phyloP scores from a whole-genome alignment of 1,140 invertebrate genomes.

The Tetragnatha versicolor region DNA sequence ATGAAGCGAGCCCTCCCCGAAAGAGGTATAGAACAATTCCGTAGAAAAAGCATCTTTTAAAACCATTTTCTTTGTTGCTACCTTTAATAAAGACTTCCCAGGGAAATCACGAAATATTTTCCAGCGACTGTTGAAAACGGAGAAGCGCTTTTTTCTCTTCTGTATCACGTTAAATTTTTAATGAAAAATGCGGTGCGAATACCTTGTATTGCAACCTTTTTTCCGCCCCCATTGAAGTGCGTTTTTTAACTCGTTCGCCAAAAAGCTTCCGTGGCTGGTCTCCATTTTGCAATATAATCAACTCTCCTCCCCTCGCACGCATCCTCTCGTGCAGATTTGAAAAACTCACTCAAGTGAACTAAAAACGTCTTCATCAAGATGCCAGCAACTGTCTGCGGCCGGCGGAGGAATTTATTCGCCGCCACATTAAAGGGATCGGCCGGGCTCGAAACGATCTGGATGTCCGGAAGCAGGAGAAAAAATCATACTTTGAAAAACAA shows the following conservation, averaged over 20 bases:
- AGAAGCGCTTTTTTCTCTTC: constrained; percentile 42
- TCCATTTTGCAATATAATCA: constrained; percentile 53
- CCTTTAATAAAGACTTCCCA: constrained; percentile 52
- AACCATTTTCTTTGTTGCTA: constrained; percentile 52
- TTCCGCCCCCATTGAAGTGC: constrained; percentile 29
- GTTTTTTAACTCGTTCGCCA: constrained; percentile 37
- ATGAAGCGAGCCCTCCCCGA: too few species aligned
- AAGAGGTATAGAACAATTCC: constrained; percentile 34
- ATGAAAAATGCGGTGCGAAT: constrained; percentile 51
- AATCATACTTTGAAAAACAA: too few species aligned
- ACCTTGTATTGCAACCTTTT: constrained; percentile 39
- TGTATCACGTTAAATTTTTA: constrained; percentile 54
- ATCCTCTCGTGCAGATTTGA: constrained; percentile 42
- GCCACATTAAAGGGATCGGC: too few species aligned
- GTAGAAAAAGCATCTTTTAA: constrained; percentile 27
- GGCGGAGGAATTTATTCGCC: background rate
- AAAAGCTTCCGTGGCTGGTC: constrained; percentile 47
- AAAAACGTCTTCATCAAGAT: constrained; percentile 50
- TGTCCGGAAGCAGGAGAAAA: too few species aligned
- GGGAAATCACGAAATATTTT: constrained; percentile 52
- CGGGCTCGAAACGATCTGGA: too few species aligned
- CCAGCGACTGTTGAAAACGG: constrained; percentile 40
- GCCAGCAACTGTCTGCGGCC: background rate
- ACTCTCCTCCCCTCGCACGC: constrained; percentile 37
- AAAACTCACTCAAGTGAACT: constrained; percentile 27